Base-by-base conservation (phyloP, 2,113 vertebrate genomes). In the Heloderma charlesbogerti region DNA sequence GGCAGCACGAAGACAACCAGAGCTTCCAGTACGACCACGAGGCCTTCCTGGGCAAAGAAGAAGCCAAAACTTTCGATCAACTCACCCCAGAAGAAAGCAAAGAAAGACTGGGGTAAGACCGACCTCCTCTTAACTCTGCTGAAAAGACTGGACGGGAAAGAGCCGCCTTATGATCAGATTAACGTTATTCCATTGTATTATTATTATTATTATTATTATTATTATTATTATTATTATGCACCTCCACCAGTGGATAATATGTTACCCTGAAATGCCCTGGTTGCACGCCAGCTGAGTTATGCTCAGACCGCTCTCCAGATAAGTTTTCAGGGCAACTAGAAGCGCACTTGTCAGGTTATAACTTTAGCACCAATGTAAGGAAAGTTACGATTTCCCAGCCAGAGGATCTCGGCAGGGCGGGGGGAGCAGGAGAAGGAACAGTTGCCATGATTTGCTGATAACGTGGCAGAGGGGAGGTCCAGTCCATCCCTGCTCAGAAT, bases 11-110 rank as follows among this genome's bases (percentile, higher is more conserved):
- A 40, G 98, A 99, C 93, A 98, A 98, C 77, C 98, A 97, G 85
- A 99, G 98, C 97, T 98, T 98, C 96, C 98, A 98, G 94, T 98
- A 98, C 94, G 99, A 99, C 95, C 99, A 99, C 92, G 99, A 99
- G 98, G 98, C 98, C 96, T 99, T 99, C 96, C 96, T 99, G 89
- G 99, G 99, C 82, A 99, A 99, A 95, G 99, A 99, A 74, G 98
- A 99, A 90, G 98, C 99, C 94, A 98, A 96, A 94, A 98, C 98
- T n/a, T 99, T 99, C 93, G 99, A 99, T 84, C 99, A 99, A 97
- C 98, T 99, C 91, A 99, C 95, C 88, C 98, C 98, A 1, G 98
- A 99, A 89, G 99, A 99, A 96, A 99, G 99, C 97, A 97, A 98
- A 81, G 98, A 98, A 34, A 96, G 97, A 92, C 98, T 99, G 74